Conservation (phyloP, 2,113 vertebrate genomes). For the Rhinopomastus cyanomelas region DNA sequence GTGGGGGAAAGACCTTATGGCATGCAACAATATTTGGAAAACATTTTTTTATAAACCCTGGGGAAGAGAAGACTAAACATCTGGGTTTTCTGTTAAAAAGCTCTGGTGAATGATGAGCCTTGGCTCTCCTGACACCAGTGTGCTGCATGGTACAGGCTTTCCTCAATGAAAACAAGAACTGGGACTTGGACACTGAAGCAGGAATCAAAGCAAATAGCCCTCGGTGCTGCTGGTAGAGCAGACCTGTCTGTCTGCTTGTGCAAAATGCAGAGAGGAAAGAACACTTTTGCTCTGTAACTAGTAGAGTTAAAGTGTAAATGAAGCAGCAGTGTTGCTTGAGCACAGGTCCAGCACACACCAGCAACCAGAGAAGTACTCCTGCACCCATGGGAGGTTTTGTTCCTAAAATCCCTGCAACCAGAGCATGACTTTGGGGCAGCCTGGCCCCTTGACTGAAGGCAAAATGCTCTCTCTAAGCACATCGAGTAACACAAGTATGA, state of each 20-base stretch:
- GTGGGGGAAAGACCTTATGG: slow-evolving; percentile 66
- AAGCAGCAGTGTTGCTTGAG: not conserved
- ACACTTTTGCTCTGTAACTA: not conserved
- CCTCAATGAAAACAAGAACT: not conserved
- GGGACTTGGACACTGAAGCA: not conserved
- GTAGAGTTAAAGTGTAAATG: not conserved
- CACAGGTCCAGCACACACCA: rapidly evolving
- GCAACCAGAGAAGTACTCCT: not conserved
- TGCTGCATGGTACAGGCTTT: not conserved
- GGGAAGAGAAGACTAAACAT: slow-evolving; percentile 34
- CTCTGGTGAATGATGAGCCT: not conserved
- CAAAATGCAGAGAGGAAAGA: not conserved
- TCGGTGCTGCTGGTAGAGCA: not conserved
- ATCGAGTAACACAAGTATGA: not conserved
- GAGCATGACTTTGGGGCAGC: not conserved
- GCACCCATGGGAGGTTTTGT: not conserved
- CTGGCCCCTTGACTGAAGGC: not conserved
- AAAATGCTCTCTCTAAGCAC: not conserved
- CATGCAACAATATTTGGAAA: slow-evolving; percentile 67
- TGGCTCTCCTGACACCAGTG: not conserved
- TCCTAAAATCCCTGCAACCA: not conserved
- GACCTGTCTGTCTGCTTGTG: not conserved
- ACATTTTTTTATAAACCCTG: slow-evolving; percentile 24
- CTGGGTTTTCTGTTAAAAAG: slow-evolving; percentile 6
- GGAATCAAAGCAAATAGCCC: not conserved